These are phyloP conservation scores for Lochmaea crataegi DNA, from an alignment of 2,888 invertebrate species.

Conservation along the genomic window DNA sequence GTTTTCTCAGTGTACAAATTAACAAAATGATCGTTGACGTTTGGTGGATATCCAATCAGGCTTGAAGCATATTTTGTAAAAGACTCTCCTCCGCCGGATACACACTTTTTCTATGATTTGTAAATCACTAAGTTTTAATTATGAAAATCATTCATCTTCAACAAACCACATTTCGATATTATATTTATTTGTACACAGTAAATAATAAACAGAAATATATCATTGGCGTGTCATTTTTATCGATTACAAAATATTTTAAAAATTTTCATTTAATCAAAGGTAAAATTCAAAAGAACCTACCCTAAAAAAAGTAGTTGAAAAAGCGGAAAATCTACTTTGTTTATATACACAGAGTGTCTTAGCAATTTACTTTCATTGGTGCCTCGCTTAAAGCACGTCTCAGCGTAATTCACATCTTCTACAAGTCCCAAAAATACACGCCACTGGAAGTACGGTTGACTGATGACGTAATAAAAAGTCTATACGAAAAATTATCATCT, in stretches of 20 bases:
- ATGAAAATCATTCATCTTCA: constrained; percentile 46
- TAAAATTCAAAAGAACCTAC: too few relatives aligned
- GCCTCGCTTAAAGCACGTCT: not conserved
- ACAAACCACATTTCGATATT: constrained; percentile 39
- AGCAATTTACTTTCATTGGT: not conserved
- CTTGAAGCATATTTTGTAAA: constrained; percentile 48
- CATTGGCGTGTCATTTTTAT: not conserved
- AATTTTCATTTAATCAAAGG: too few relatives aligned
- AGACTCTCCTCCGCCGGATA: constrained; percentile 44
- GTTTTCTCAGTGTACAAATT: not conserved
- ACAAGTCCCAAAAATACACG: not conserved
- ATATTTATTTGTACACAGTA: constrained; percentile 28
- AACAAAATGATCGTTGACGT: constrained; percentile 34
- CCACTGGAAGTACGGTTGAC: not conserved
- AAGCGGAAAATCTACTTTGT: too few relatives aligned
- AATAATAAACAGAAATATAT: constrained; percentile 25
- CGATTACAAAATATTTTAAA: not conserved
- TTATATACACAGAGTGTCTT: too few relatives aligned
- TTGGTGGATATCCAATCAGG: constrained; percentile 46
- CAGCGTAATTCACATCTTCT: not conserved
- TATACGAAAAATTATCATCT: constrained; percentile 7
- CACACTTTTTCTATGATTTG: constrained; percentile 48
- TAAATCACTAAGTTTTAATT: constrained; percentile 45
- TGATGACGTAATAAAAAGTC: constrained; percentile 15
- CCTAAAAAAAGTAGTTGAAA: too few relatives aligned